These are phyloP conservation scores for Suillia variegata DNA, from an alignment of 2,888 invertebrate species.

Conservation along the genomic window DNA sequence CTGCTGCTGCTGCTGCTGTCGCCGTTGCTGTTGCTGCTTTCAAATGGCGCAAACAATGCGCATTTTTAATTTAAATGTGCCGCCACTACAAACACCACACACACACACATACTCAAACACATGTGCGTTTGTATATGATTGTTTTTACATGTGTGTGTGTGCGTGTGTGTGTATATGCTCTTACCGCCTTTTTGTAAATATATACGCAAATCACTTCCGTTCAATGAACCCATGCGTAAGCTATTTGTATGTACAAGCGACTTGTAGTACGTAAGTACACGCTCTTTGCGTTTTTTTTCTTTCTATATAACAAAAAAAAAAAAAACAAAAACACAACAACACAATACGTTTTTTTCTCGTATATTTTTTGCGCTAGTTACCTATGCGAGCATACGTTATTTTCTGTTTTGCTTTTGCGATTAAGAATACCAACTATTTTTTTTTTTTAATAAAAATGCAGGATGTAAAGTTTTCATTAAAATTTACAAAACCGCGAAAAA, in stretches of 20 bases:
- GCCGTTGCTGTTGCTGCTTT: not conserved
- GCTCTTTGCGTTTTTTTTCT: not conserved
- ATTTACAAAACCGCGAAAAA: too few relatives aligned
- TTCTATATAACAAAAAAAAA: too few relatives aligned
- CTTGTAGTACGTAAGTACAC: too few relatives aligned
- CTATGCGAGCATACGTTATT: not conserved
- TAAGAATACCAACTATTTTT: too few relatives aligned
- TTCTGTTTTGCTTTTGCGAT: not conserved
- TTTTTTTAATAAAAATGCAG: too few relatives aligned
- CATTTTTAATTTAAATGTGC: not conserved
- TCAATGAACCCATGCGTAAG: slow-evolving; percentile 59
- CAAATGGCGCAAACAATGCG: not conserved
- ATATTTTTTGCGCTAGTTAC: not conserved
- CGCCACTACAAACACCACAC: too few relatives aligned
- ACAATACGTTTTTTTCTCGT: not conserved
- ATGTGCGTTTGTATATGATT: too few relatives aligned
- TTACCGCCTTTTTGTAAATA: not conserved
- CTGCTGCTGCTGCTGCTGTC: not conserved
- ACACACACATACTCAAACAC: too few relatives aligned
- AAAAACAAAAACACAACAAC: too few relatives aligned
- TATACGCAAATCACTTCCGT: slow-evolving; percentile 57
- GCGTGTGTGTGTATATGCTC: too few relatives aligned
- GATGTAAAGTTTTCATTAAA: too few relatives aligned
- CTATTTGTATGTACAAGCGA: slow-evolving; percentile 37
- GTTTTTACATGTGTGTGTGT: too few relatives aligned